Evolutionary conservation across 1,140 invertebrate species (phyloP), one percentile per base, ranked within the genome.

Genomic region (Heliconius melpomene): DNA sequence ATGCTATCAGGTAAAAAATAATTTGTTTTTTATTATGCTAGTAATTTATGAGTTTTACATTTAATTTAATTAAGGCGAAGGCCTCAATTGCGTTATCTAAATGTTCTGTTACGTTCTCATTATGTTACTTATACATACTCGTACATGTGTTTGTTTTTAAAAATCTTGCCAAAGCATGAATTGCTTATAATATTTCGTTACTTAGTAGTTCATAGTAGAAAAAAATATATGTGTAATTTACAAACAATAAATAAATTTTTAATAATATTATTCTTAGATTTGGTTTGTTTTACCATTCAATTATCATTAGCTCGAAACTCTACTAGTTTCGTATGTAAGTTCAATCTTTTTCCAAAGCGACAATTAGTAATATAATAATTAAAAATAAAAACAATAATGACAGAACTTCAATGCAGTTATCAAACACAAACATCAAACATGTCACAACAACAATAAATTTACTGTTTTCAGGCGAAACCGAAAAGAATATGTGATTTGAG

Each of bases 401-500:
- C 60, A 66, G 60, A 66, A 66, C 3, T 18, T 66, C 60, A 66
- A 20, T 52, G 7, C 26, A 26, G 57, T 74, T 40, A 20, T 74
- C 82, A 83, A 82, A 20, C 38, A 36, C 36, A 38, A 72, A n/a
- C 71, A 9, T 71, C 23, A 72, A 66, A 50, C 38, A 77, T 77
- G 75, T 72, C 23, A 52, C 2, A 50, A 26, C 40, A 72, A 77
- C 18, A 77, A 16, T 72, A 77, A 16, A 77, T 73, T 81, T 32
- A 70, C 75, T 75, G 66, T 88, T 88, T 87, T 26, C 86, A 94
- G 93, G 83, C 88, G 78, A 94, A 93, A 93, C 91, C 93, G 36
- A 90, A 88, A 81, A 91, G 87, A 89, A 86, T 91, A 90, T 87
- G 89, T 88, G 92, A 94, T 83, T 84, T 93, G 57, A 91, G 89